Percentiles rank a stretch among this genome's conserved stretches.
phyloP scores from a whole-genome alignment of 2,888 invertebrate genomes.

The Pristionchus entomophagus region DNA sequence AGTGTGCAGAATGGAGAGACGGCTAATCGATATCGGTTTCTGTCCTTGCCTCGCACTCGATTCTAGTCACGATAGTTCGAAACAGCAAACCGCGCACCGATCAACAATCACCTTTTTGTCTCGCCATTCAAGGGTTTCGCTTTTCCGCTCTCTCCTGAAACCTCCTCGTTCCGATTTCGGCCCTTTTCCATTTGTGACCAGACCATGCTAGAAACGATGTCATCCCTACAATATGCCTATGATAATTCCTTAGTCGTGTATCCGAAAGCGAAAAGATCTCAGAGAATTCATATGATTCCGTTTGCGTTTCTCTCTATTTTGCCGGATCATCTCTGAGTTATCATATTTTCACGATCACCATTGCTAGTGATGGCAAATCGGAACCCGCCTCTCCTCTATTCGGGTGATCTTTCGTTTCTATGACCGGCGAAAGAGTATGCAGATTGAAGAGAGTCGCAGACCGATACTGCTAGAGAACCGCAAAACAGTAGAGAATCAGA shows the following conservation, averaged over 20 bases:
- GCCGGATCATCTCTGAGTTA: neutral
- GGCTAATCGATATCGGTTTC: neutral
- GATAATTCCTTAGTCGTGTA: neutral
- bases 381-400: too few relatives aligned
- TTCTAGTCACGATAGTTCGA: neutral
- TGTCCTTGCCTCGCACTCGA: neutral
- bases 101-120: neutral
- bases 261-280: neutral
- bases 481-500: neutral
- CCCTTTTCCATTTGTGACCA: too few relatives aligned
- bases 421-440: too few relatives aligned
- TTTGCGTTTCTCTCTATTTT: too few relatives aligned
- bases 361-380: neutral
- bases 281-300: neutral
- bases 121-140: too few relatives aligned
- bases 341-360: neutral
- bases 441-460: too few relatives aligned
- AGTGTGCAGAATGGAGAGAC: neutral
- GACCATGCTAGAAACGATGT: neutral
- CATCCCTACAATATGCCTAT: neutral
- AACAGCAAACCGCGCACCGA: neutral
- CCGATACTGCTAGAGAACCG: too few relatives aligned
- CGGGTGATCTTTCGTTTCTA: too few relatives aligned
- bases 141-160: neutral
- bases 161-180: too few relatives aligned